Percentiles rank a stretch among this genome's conserved stretches.
These are phyloP conservation scores for Coenonympha glycerion DNA, from an alignment of 2,888 invertebrate genomes.

Conservation along the genomic window DNA sequence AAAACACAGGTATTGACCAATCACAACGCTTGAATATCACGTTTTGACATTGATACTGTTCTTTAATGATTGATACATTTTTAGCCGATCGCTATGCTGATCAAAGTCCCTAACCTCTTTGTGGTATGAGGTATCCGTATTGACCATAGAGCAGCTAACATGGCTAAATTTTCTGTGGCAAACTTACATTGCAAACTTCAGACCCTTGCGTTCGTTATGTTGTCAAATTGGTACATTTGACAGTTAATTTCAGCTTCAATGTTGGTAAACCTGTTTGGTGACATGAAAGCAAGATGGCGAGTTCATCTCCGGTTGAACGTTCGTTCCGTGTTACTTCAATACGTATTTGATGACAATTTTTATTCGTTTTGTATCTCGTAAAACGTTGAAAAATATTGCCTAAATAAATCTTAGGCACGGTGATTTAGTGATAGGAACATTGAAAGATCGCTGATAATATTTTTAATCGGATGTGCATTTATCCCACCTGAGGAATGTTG, in stretches of 20 bases:
- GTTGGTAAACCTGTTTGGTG: slow-evolving; percentile 57
- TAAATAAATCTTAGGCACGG: slow-evolving; percentile 43
- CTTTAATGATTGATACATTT: too few relatives aligned
- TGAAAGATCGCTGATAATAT: slow-evolving; percentile 37
- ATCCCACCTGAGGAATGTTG: slow-evolving; percentile 81
- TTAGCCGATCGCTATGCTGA: too few relatives aligned
- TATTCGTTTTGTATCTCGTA: slow-evolving; percentile 56
- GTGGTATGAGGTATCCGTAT: too few relatives aligned
- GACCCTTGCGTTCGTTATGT: slow-evolving; percentile 34
- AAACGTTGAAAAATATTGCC: slow-evolving; percentile 45
- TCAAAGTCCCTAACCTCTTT: too few relatives aligned
- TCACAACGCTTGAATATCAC: too few relatives aligned
- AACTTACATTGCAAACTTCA: slow-evolving; percentile 44
- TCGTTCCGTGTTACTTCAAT: slow-evolving; percentile 61
- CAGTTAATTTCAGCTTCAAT: slow-evolving; percentile 41
- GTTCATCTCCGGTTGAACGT: slow-evolving; percentile 72
- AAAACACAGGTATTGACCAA: too few relatives aligned
- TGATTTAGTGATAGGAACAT: slow-evolving; percentile 47
- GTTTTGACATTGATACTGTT: too few relatives aligned
- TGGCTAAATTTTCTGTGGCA: too few relatives aligned
- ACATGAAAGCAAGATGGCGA: slow-evolving; percentile 76
- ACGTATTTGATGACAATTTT: slow-evolving; percentile 58
- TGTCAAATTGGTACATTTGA: slow-evolving; percentile 43
- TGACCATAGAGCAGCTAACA: too few relatives aligned
- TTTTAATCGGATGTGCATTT: slow-evolving; percentile 56